Evolutionary conservation across 2,888 invertebrate genomes (phyloP).

Genomic region (Drosophila rubida): DNA sequence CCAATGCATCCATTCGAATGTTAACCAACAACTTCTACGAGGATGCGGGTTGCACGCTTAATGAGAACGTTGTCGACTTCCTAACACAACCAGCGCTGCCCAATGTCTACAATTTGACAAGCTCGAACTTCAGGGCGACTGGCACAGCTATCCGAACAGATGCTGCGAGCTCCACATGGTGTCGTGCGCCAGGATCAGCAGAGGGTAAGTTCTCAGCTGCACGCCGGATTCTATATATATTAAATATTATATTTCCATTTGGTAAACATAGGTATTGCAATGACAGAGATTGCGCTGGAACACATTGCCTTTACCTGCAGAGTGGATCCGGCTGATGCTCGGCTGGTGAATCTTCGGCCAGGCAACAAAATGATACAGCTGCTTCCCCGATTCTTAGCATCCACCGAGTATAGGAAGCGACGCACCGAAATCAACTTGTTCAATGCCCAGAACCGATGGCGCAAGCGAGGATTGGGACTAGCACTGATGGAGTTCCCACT

Average conservation of each 20-base stretch:
- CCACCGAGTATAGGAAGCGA: constrained; percentile 87
- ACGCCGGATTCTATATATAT: background rate
- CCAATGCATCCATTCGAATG: constrained; percentile 88
- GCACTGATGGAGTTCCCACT: constrained; percentile 87
- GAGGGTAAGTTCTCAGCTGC: constrained; percentile 85
- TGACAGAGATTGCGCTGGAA: constrained; percentile 88
- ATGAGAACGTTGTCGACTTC: constrained; percentile 86
- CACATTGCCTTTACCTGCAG: constrained; percentile 87
- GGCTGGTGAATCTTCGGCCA: constrained; percentile 86
- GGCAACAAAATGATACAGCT: constrained; percentile 84
- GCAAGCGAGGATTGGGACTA: constrained; percentile 90
- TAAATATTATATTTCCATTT: too few species aligned
- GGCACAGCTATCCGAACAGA: constrained; percentile 89
- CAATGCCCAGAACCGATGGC: constrained; percentile 91
- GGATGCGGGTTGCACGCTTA: constrained; percentile 86
- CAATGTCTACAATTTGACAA: constrained; percentile 88
- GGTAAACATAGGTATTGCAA: constrained; percentile 85
- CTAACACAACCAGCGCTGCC: constrained; percentile 78
- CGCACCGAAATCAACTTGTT: constrained; percentile 86
- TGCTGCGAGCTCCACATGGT: constrained; percentile 89
- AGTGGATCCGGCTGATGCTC: constrained; percentile 87
- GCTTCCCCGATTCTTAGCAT: constrained; percentile 85
- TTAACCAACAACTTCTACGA: constrained; percentile 87
- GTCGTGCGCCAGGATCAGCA: constrained; percentile 87
- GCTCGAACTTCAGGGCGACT: constrained; percentile 87